Evolutionary conservation across 1,140 invertebrate species (phyloP), one percentile per base, ranked within the genome.

Genomic region (Cylas formicarius): DNA sequence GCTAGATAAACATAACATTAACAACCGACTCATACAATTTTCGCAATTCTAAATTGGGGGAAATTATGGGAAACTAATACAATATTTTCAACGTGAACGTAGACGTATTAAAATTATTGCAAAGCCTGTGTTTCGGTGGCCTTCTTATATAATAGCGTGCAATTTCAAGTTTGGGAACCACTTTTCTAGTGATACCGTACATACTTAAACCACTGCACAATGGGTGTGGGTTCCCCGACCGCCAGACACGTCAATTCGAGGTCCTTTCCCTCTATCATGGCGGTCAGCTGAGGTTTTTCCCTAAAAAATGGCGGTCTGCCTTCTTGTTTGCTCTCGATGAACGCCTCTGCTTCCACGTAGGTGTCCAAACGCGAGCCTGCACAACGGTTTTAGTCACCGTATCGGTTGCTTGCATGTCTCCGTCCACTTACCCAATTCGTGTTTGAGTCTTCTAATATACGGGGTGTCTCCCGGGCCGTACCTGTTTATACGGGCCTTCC

Each of bases 191-290:
- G 18, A 14, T 11, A 36, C 29, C 22, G 22, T 21, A 62, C 69
- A 65, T 61, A 76, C 67, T 86, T 90, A 68, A 90, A 97, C 94
- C 95, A 99, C 52, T 94, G 88, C n/a, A 97, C 80, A 28, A 75
- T 68, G 0, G 94, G 92, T 57, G 83, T 80, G 0, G 93, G 93
- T 57, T 89, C 85, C 0, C 91, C 92, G 4, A 92, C 84, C 2
- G 89, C 87, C 34, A 82, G 81, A 67, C 90, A 96, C 7, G 78
- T 75, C 4, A 97, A 68, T 47, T 85, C 79, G 1, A 86, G 79
- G 8, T 78, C 75, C 55, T 86, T 80, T 10, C 84, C 86, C 39
- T 87, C 81, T 19, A 81, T 73, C 45, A 95, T 85, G 5, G 89
- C 84, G 5, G 79, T 72, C 2, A 78, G 69, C 59, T 84, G 81